phyloP scores from a whole-genome alignment of 30 jellyfish, hydroid and myxozoan species.

The Sanderia malayensis region DNA sequence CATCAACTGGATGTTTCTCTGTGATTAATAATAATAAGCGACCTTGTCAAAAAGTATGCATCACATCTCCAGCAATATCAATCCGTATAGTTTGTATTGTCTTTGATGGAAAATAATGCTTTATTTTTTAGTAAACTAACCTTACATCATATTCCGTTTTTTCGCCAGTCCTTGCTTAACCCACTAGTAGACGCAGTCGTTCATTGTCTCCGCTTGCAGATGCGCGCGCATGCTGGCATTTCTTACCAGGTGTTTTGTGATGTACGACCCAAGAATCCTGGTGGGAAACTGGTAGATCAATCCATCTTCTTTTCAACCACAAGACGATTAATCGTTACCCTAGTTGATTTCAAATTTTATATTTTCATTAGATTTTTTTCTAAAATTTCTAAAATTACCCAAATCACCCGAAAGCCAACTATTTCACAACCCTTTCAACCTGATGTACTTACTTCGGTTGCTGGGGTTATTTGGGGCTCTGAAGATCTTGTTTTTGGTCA shows the following conservation, averaged over 20 bases:
- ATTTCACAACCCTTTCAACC: too few species aligned
- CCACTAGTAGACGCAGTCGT: background rate
- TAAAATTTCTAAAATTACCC: too few species aligned
- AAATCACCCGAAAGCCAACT: too few species aligned
- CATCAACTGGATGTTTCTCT: too few species aligned
- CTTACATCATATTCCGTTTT: conserved; percentile 46
- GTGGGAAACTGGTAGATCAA: conserved; percentile 67
- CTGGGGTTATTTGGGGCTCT: too few species aligned
- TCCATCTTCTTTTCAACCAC: conserved; percentile 32
- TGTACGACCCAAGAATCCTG: conserved; percentile 45
- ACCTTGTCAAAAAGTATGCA: too few species aligned
- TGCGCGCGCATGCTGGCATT: conserved; percentile 64
- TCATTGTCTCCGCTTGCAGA: conserved; percentile 28
- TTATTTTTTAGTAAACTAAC: conserved; percentile 19
- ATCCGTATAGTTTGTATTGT: background rate
- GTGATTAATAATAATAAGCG: too few species aligned
- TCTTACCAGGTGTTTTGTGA: conserved; percentile 33
- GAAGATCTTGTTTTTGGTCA: too few species aligned
- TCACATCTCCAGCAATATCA: background rate
- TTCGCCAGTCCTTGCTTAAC: background rate
- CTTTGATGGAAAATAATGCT: conserved; percentile 12
- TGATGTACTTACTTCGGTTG: too few species aligned
- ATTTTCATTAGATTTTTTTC: too few species aligned
- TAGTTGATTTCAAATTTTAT: too few species aligned
- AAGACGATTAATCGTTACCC: conserved; percentile 23